phyloP scores from a whole-genome alignment of 2,888 invertebrate genomes.

The Tortrix viridana region DNA sequence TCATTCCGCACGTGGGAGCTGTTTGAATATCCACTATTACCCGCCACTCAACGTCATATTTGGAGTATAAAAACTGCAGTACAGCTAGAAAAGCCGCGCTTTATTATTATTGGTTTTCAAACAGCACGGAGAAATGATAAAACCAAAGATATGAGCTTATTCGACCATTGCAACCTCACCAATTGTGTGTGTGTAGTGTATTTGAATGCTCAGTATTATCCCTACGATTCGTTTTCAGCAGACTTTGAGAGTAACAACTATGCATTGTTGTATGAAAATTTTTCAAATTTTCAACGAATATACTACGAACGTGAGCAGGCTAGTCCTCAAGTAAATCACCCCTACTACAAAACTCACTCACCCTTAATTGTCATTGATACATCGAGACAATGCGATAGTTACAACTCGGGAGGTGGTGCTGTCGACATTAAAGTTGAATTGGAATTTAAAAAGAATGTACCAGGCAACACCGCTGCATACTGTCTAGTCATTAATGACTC shows the following conservation, averaged over 20 bases:
- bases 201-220: slow-evolving; percentile 23
- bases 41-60: slow-evolving; percentile 4
- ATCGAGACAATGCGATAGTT: slow-evolving; percentile 29
- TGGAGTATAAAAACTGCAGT: slow-evolving; percentile 21
- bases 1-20: slow-evolving; percentile 26
- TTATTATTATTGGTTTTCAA: slow-evolving; percentile 32
- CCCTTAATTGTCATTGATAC: slow-evolving; percentile 28
- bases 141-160: slow-evolving; percentile 30
- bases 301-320: slow-evolving; percentile 22
- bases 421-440: slow-evolving; percentile 32
- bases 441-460: slow-evolving; percentile 22
- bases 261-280: slow-evolving; percentile 21
- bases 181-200: slow-evolving; percentile 16
- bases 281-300: slow-evolving; percentile 22
- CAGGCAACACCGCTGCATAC: slow-evolving; percentile 22
- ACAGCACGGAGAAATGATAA: slow-evolving; percentile 21
- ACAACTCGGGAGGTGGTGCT: slow-evolving; percentile 17
- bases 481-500: slow-evolving; percentile 30
- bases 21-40: slow-evolving; percentile 17
- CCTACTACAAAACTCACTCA: slow-evolving; percentile 16
- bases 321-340: slow-evolving; percentile 4
- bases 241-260: slow-evolving; percentile 12
- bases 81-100: slow-evolving; percentile 34
- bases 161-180: slow-evolving; percentile 27
- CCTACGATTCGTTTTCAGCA: slow-evolving; percentile 12